Percentiles rank a stretch among this genome's conserved stretches.
phyloP scores from a whole-genome alignment of 2,113 vertebrate species.

The Lepidothrix coronata region DNA sequence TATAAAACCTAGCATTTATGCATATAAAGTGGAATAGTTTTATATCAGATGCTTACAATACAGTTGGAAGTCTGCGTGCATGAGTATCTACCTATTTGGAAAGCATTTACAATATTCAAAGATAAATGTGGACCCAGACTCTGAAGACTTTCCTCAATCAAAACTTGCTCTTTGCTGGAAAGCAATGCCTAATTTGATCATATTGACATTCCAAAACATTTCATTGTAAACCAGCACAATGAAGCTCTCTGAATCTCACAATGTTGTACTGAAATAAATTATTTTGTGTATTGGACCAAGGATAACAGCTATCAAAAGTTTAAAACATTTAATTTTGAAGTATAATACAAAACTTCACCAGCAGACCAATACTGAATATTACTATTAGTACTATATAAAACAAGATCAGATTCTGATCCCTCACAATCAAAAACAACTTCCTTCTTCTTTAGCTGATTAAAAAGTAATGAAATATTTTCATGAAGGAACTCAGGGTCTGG shows the following conservation, averaged over 20 bases:
- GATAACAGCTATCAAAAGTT: not conserved
- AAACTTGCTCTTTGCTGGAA: not conserved
- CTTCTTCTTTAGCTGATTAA: not conserved
- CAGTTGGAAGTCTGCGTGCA: not conserved
- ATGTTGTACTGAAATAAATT: slow-evolving; percentile 4
- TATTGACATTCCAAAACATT: not conserved
- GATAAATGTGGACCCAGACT: not conserved
- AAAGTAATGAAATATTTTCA: not conserved
- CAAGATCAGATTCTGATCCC: not conserved
- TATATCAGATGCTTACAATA: slow-evolving; percentile 18
- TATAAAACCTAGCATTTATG: slow-evolving; percentile 46
- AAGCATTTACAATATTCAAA: slow-evolving; percentile 16
- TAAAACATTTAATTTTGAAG: slow-evolving; percentile 29
- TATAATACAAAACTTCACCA: slow-evolving; percentile 21
- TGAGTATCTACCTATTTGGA: not conserved
- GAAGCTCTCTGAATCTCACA: not conserved
- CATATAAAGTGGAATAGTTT: slow-evolving; percentile 35
- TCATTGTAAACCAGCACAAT: not conserved
- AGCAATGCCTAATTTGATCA: not conserved
- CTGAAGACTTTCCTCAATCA: not conserved
- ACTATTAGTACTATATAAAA: slow-evolving; percentile 1
- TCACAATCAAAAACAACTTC: not conserved
- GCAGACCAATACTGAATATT: slow-evolving; percentile 41
- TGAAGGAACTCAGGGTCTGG: not conserved
- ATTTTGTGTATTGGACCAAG: not conserved